Evolutionary conservation across 2,113 vertebrate species (phyloP), one percentile per base, ranked within the genome.

Genomic region (Pungitius pungitius): DNA sequence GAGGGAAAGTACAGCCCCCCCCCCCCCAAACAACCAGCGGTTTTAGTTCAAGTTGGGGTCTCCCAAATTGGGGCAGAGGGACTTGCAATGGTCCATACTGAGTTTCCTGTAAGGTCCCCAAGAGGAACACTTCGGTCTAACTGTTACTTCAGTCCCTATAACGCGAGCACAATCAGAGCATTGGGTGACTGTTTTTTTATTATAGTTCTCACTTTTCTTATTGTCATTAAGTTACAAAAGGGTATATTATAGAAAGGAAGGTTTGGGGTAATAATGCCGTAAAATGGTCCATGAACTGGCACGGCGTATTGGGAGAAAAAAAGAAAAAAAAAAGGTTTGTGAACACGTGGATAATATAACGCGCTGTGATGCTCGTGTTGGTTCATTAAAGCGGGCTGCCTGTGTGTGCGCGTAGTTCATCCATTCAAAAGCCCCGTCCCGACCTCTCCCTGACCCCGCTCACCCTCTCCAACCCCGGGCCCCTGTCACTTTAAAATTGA

Each of bases 401-500:
- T 26, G 63, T 60, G 59, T 11, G 75, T 51, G 47, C n/a, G 47
- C 22, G n/a, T 24, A 87, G 88, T 85, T 87, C 80, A 84, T 88
- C 47, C 47, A 51, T 51, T 51, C 47, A 51, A 20, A 93, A 93
- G 70, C 93, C 93, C 93, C 92, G 79, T 84, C 91, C 87, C 95
- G 96, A 96, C 95, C 96, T 94, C 93, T 93, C 86, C 61, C 88
- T 97, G 96, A 96, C 96, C 91, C 87, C 95, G 93, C 92, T 92
- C 91, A 93, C 85, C 88, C 88, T 86, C 64, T 94, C 90, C 94
- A 94, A 92, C 93, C 93, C 87, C 91, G 92, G 93, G 90, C 92
- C 93, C 93, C 96, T 95, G 95, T 95, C 95, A 94, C 95, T 96
- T 96, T 94, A 94, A 95, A 92, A 93, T 93, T 88, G 92, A 94